Evolutionary conservation across 1,140 invertebrate genomes (phyloP).

Genomic region (Drosophila sturtevanti): DNA sequence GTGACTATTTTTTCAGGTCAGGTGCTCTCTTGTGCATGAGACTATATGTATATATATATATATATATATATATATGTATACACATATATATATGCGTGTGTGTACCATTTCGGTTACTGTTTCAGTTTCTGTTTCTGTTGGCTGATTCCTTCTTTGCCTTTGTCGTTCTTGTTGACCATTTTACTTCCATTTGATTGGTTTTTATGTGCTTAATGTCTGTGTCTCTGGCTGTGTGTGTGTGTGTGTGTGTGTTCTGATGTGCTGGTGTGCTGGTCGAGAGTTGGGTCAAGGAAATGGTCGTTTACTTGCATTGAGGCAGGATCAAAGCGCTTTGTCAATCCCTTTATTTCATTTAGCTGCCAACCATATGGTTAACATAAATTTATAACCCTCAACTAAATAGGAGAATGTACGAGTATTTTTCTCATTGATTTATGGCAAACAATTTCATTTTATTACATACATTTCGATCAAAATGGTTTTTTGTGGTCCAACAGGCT

Average conservation of each 20-base stretch:
- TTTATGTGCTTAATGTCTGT: constrained; percentile 54
- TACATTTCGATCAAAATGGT: constrained; percentile 4
- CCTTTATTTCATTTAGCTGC: constrained; percentile 7
- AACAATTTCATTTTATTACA: constrained; percentile 68
- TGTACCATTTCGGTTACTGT: constrained; percentile 12
- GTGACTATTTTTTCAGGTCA: constrained; percentile 55
- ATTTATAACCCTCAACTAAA: constrained; percentile 12
- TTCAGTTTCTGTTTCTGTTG: constrained; percentile 7
- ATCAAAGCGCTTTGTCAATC: constrained; percentile 43
- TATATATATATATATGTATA: neutral
- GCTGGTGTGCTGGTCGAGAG: neutral
- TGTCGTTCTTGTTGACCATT: constrained; percentile 37
- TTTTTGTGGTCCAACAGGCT: constrained; percentile 4
- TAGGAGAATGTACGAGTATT: constrained; percentile 31
- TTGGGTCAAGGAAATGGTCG: neutral
- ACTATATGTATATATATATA: neutral
- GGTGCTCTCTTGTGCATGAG: neutral
- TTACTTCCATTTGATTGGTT: constrained; percentile 56
- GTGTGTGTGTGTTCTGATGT: neutral
- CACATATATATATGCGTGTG: neutral
- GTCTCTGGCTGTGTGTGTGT: neutral
- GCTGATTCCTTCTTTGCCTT: constrained; percentile 12
- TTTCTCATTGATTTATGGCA: constrained; percentile 71
- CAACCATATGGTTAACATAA: constrained; percentile 31
- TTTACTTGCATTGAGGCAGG: constrained; percentile 22